Conservation (phyloP, 2,797 vertebrate species). For the Cynodonichthys magdalenae region DNA sequence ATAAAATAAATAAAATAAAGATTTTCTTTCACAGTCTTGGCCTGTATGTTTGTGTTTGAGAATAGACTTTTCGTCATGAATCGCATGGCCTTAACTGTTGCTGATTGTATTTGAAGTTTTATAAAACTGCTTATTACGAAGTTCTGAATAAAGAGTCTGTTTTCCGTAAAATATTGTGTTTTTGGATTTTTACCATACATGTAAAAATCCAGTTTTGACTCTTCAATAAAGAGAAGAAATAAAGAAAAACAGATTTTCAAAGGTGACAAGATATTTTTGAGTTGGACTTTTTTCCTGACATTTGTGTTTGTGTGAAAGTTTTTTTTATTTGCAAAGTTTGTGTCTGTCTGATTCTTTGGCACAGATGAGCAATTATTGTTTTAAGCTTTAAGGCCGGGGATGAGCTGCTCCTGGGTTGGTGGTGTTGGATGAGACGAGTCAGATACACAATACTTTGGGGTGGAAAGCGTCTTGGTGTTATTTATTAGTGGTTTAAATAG, state of each 20-base stretch:
- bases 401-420: constrained; percentile 24
- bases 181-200: constrained; percentile 14
- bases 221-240: constrained; percentile 6
- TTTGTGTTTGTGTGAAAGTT: constrained; percentile 46
- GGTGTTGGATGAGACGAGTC: constrained; percentile 9
- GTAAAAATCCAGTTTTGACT: background rate
- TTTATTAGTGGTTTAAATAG: constrained; percentile 3
- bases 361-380: constrained; percentile 80
- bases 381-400: constrained; percentile 52
- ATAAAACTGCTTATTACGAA: constrained; percentile 56
- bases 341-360: constrained; percentile 66
- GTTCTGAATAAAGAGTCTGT: constrained; percentile 72
- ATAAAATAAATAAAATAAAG: no score
- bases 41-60: constrained; percentile 67
- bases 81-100: constrained; percentile 61
- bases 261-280: constrained; percentile 10
- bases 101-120: constrained; percentile 60
- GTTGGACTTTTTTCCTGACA: constrained; percentile 21
- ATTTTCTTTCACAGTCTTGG: constrained; percentile 25
- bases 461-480: background rate
- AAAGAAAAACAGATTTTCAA: background rate
- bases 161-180: constrained; percentile 52
- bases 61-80: constrained; percentile 54
- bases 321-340: constrained; percentile 28
- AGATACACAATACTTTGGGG: constrained; percentile 8